Base-by-base conservation (phyloP, 2,797 vertebrate species). In the Atherinosoma microstoma region DNA sequence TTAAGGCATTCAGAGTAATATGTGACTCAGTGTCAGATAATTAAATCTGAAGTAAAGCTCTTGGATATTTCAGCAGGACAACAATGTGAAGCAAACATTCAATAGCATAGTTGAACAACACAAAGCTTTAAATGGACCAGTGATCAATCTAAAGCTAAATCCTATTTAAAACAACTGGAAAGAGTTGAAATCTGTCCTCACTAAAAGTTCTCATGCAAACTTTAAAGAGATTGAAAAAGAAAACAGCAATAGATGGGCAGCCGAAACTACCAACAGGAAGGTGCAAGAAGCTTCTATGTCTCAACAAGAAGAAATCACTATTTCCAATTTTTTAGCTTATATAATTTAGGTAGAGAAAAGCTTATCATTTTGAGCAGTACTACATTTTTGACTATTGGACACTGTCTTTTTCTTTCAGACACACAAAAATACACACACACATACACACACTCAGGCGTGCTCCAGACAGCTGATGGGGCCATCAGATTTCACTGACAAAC, bases 401-500 rank as follows among this genome's bases (percentile, higher is more conserved):
- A 70, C 24, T 72, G n/a, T 65, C 40, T 66, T 62, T 71, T 70
- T 61, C 62, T 70, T 73, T 71, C 13, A 77, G 22, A 73, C 42
- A 64, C 58, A 24, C 11, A 56, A 59, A 63, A 58, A 47, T n/a
- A 22, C 58, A 63, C 58, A 77, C 64, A 75, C 22, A 38, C 32
- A 3, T 59, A 54, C 67, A 67, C 61, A 59, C 74, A 82, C 93
- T 93, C 90, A 93, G 92, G 89, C 93, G 67, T 79, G 90, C 93
- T 93, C 94, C 93, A 90, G 93, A 97, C 96, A 96, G 95, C 95
- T 96, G 96, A 97, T 95, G 95, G 93, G 94, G 91, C 51, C 86
- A 89, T 96, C 95, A 47, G 94, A 94, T 97, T 97, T 96, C 95
- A 95, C 95, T 94, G 94, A 96, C 96, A 96, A 95, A 96, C 91